Percentiles rank a stretch among this genome's conserved stretches.
phyloP scores from a whole-genome alignment of 2,113 vertebrate species.

The Dromiciops gliroides region DNA sequence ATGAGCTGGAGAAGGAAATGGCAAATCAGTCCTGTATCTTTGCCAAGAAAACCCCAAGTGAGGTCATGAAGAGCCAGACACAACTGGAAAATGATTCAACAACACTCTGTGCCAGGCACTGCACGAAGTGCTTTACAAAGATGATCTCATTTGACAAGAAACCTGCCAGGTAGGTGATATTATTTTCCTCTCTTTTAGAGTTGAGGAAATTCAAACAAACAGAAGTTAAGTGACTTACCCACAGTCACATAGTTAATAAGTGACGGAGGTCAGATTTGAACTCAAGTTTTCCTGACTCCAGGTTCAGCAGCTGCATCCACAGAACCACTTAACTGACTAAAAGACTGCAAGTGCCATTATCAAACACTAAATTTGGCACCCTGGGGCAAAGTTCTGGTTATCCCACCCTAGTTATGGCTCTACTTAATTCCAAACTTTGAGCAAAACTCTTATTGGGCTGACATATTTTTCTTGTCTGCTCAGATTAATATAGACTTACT shows the following conservation, averaged over 20 bases:
- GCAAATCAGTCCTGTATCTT: neutral
- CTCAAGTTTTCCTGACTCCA: neutral
- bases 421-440: neutral
- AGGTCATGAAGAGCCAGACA: neutral
- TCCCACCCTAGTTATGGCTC: neutral
- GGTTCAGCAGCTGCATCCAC: neutral
- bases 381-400: neutral
- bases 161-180: neutral
- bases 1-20: neutral
- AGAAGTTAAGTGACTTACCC: neutral
- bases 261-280: neutral
- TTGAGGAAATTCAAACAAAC: neutral
- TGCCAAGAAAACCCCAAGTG: neutral
- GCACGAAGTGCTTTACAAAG: too few relatives aligned
- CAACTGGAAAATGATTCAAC: neutral
- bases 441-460: neutral
- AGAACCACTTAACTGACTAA: neutral
- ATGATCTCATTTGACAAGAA: neutral
- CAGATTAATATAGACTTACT: neutral
- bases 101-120: too few relatives aligned
- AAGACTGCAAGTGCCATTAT: neutral
- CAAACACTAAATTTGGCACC: neutral
- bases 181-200: neutral
- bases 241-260: neutral
- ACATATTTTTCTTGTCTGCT: neutral